A percentile compares a stretch with the other conserved stretches of the same genome.
These are phyloP conservation scores for Atta colombica DNA, from an alignment of 1,140 invertebrate species.

Conservation along the genomic window DNA sequence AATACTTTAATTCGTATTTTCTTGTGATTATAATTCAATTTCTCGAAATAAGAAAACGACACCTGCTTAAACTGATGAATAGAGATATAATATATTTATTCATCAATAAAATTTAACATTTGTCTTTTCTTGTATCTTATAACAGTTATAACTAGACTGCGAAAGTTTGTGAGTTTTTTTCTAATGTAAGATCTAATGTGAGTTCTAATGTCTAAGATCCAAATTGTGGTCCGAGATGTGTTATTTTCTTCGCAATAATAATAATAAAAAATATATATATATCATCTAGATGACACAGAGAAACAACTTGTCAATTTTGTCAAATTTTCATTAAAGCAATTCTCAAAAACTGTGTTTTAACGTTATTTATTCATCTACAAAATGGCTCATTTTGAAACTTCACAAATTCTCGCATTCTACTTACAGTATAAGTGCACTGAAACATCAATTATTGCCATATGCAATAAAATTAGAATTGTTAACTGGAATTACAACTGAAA, in stretches of 20 bases:
- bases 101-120: slow-evolving; percentile 31
- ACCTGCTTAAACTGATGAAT: background rate
- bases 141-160: slow-evolving; percentile 10
- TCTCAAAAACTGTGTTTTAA: background rate
- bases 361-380: background rate
- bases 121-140: slow-evolving; percentile 4
- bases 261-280: background rate
- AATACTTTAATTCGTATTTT: slow-evolving; percentile 34
- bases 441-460: slow-evolving; percentile 1
- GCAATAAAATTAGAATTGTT: slow-evolving; percentile 22
- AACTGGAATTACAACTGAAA: slow-evolving; percentile 21
- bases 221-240: background rate
- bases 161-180: background rate
- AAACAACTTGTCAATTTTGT: background rate
- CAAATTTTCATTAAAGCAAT: background rate
- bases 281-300: background rate
- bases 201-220: background rate
- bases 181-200: background rate
- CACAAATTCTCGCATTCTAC: background rate
- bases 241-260: background rate
- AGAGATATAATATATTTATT: slow-evolving; percentile 19
- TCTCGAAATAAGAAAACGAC: background rate
- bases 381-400: background rate
- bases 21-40: slow-evolving; percentile 3
- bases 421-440: slow-evolving; percentile 1